Evolutionary conservation across 2,113 vertebrate species (phyloP).

Genomic region (Lophotis ruficrista): DNA sequence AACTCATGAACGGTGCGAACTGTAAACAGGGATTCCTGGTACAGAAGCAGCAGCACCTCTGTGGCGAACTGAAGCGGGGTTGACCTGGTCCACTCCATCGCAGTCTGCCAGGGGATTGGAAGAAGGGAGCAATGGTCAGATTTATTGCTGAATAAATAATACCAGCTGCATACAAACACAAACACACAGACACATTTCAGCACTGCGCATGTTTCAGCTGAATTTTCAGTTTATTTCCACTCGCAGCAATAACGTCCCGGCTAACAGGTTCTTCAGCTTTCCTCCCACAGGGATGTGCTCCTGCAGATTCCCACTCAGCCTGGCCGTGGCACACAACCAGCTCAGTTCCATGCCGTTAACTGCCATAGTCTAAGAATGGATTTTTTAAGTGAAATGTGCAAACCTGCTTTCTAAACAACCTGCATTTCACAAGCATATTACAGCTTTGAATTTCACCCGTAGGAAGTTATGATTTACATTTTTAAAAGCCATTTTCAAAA

Average conservation of each 20-base stretch:
- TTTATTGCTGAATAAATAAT: not conserved
- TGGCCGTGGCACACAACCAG: not conserved
- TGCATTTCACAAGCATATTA: not conserved
- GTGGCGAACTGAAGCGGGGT: conserved; percentile 42
- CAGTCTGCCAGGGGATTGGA: conserved; percentile 71
- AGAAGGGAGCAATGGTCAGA: not conserved
- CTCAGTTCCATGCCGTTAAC: not conserved
- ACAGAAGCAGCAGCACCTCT: conserved; percentile 63
- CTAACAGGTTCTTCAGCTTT: not conserved
- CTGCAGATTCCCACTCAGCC: not conserved
- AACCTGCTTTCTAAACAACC: not conserved
- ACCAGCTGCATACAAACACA: not conserved
- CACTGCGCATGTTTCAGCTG: not conserved
- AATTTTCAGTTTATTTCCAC: not conserved
- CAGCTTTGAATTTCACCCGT: not conserved
- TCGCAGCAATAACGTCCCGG: accelerated
- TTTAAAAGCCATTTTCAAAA: not conserved
- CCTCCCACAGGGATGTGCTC: not conserved
- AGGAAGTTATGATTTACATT: not conserved
- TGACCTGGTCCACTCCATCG: conserved; percentile 78
- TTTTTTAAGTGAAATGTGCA: not conserved
- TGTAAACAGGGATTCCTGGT: conserved; percentile 79
- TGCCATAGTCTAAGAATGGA: not conserved
- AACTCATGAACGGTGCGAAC: conserved; percentile 80
- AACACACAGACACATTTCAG: not conserved